Evolutionary conservation across 2,113 vertebrate species (phyloP).

Genomic region (Thryonomys swinderianus): DNA sequence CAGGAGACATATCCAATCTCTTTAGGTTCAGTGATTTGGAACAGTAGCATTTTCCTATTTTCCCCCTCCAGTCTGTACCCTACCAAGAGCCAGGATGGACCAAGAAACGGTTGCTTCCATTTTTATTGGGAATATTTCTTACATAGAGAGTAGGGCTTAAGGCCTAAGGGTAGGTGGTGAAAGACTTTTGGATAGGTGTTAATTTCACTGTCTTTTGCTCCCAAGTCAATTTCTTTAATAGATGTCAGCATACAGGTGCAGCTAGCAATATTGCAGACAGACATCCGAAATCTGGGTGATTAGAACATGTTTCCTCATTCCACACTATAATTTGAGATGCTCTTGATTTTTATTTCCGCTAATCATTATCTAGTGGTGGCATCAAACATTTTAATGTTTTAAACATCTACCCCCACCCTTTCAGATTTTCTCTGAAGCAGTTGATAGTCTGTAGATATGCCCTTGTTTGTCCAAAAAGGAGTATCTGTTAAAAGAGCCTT

Average conservation of each 20-base stretch:
- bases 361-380: not conserved
- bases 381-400: constrained; percentile 46
- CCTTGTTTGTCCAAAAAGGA: not conserved
- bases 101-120: not conserved
- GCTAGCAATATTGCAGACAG: not conserved
- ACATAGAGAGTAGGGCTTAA: not conserved
- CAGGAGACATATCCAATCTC: constrained; percentile 63
- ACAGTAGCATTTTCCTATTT: not conserved
- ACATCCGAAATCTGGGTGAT: not conserved
- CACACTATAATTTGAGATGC: not conserved
- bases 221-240: not conserved
- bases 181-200: not conserved
- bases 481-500: not conserved
- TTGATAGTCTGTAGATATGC: not conserved
- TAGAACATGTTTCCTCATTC: not conserved
- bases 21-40: constrained; percentile 70
- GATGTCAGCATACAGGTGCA: not conserved
- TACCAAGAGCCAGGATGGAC: not conserved
- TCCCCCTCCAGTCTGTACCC: not conserved
- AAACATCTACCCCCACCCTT: not conserved
- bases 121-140: not conserved
- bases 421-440: not conserved
- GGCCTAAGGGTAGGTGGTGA: not conserved
- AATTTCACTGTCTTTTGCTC: not conserved
- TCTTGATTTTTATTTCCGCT: constrained; percentile 60